These are phyloP conservation scores for Alexandromys fortis DNA, from an alignment of 2,113 vertebrate species.

Conservation along the genomic window DNA sequence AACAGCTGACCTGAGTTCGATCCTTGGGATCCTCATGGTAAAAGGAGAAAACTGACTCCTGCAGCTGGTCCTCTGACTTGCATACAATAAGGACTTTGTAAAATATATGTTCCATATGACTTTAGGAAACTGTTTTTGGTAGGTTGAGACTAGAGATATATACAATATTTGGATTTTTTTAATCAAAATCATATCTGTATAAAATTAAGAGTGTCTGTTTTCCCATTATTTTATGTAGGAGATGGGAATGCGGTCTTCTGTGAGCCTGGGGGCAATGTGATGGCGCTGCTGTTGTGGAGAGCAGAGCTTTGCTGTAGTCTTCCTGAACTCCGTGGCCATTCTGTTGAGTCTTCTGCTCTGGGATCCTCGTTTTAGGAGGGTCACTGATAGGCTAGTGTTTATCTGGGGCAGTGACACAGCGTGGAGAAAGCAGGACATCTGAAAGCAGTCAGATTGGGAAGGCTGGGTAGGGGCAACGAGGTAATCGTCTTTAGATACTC, in stretches of 20 bases:
- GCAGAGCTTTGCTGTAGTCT: neutral
- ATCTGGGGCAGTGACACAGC: slow-evolving; percentile 24
- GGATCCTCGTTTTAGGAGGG: slow-evolving; percentile 50
- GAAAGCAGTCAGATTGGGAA: slow-evolving; percentile 53
- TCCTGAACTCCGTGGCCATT: neutral
- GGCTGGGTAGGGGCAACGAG: neutral
- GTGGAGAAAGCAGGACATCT: slow-evolving; percentile 64
- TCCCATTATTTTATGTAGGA: neutral
- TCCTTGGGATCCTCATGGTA: neutral
- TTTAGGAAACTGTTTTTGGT: slow-evolving; percentile 17
- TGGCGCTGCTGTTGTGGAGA: neutral
- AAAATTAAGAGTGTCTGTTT: neutral
- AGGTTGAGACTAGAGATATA: neutral
- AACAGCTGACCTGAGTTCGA: neutral
- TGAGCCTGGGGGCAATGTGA: neutral
- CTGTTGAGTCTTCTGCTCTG: slow-evolving; percentile 43
- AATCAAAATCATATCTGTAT: neutral
- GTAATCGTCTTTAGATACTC: slow-evolving; percentile 42
- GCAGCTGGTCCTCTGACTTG: neutral
- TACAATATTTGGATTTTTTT: neutral
- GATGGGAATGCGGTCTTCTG: neutral
- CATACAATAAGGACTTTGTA: neutral
- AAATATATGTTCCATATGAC: neutral
- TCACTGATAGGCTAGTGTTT: slow-evolving; percentile 65
- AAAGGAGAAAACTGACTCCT: neutral